Evolutionary conservation across 2,888 invertebrate species (phyloP).

Genomic region (Cybosia mesomella): DNA sequence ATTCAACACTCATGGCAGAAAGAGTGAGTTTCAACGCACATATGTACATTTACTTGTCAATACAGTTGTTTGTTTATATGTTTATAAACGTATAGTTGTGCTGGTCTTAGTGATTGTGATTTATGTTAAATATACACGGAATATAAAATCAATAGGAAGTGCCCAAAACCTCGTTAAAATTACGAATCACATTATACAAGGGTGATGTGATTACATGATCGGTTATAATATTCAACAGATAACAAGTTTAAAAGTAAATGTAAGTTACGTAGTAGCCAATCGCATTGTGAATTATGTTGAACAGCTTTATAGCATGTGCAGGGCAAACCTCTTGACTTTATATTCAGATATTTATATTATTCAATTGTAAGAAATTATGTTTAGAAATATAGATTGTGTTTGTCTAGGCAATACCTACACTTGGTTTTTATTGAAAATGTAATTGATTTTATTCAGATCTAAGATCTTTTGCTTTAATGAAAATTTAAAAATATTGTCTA

Average conservation of each 20-base stretch:
- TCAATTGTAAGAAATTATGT: not conserved
- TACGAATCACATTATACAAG: not conserved
- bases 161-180: not conserved
- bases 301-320: not conserved
- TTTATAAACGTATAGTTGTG: conserved; percentile 24
- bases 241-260: too few species aligned
- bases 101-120: conserved; percentile 15
- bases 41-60: conserved; percentile 29
- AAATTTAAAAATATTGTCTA: not conserved
- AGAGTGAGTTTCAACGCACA: conserved; percentile 77
- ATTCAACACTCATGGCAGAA: conserved; percentile 74
- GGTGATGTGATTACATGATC: too few species aligned
- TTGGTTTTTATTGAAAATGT: not conserved
- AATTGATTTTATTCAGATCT: not conserved
- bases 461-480: not conserved
- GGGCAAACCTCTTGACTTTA: not conserved
- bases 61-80: conserved; percentile 27
- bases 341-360: not conserved
- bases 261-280: too few species aligned
- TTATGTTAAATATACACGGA: not conserved
- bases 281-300: not conserved
- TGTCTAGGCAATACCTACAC: not conserved
- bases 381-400: not conserved
- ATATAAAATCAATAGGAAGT: conserved; percentile 1
- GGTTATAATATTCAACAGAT: too few species aligned